Conservation (phyloP, 2,113 vertebrate genomes). For the Gymnocephalus cernua region DNA sequence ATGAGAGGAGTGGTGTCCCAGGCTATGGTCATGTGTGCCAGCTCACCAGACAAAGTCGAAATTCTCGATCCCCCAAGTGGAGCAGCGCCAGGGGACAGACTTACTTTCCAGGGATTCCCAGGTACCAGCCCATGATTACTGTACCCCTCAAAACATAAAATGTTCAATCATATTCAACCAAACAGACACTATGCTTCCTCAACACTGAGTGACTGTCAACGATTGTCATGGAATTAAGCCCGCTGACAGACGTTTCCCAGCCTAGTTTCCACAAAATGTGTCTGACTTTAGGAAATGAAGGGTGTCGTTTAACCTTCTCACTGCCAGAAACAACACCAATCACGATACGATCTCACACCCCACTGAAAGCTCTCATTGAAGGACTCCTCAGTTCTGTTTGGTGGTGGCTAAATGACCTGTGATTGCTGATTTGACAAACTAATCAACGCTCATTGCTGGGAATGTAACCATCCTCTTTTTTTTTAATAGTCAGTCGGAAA, state of each 20-base stretch:
- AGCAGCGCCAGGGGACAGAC: conserved; percentile 90
- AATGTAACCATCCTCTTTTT: conserved; percentile 2
- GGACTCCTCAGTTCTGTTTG: conserved; percentile 44
- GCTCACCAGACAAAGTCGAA: conserved; percentile 93
- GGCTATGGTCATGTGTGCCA: conserved; percentile 97
- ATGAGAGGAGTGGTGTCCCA: conserved; percentile 95
- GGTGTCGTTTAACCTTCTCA: conserved; percentile 3
- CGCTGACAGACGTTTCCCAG: conserved; percentile 7
- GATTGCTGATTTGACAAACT: conserved; percentile 52
- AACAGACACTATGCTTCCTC: no score
- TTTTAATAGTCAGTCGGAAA: conserved; percentile 11
- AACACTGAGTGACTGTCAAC: neutral
- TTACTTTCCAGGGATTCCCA: conserved; percentile 91
- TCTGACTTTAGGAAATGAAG: conserved; percentile 43
- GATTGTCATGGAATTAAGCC: neutral
- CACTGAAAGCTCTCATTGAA: conserved; percentile 32
- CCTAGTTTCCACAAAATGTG: conserved; percentile 27
- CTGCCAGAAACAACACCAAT: conserved; percentile 56
- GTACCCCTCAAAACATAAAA: neutral
- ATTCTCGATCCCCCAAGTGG: conserved; percentile 92
- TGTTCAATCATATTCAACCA: neutral
- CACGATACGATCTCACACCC: conserved; percentile 18
- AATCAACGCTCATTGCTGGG: conserved; percentile 40
- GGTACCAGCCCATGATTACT: conserved; percentile 79
- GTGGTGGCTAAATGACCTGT: conserved; percentile 63